Conservation (phyloP, 2,113 vertebrate genomes). For the Tachuris rubrigastra region DNA sequence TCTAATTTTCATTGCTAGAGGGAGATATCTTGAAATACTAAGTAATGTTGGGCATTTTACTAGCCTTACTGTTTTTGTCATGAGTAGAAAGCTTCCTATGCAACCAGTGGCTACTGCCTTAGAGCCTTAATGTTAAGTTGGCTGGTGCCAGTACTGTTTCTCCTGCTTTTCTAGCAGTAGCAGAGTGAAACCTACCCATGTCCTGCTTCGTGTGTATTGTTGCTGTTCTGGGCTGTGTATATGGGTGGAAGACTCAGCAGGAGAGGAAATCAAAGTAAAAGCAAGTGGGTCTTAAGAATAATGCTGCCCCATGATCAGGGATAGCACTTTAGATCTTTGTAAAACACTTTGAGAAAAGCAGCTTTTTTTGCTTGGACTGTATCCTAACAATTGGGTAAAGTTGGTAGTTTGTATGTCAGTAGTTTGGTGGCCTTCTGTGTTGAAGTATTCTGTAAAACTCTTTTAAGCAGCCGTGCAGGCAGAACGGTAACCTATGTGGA, state of each 20-base stretch:
- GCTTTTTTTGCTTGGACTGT: neutral
- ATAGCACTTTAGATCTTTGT: accelerated
- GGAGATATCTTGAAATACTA: neutral
- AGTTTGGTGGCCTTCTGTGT: neutral
- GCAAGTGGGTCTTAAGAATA: neutral
- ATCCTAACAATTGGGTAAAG: neutral
- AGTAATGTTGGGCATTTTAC: neutral
- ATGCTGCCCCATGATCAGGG: accelerated
- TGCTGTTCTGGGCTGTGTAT: neutral
- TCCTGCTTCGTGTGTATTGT: neutral
- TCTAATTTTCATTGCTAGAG: neutral
- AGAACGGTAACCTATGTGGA: too few relatives aligned
- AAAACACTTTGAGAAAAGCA: neutral
- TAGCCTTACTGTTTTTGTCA: neutral
- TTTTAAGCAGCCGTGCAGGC: accelerated
- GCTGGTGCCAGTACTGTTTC: neutral
- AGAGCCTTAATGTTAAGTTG: neutral
- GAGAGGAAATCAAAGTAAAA: neutral
- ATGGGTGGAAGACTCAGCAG: neutral
- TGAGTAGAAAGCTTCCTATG: neutral
- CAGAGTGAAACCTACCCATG: neutral
- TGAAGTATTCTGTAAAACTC: neutral
- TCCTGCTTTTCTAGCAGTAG: neutral
- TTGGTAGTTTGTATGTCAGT: neutral
- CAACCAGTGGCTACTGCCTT: neutral